Evolutionary conservation across 2,113 vertebrate species (phyloP).

Genomic region (Rousettus leschenaultii): DNA sequence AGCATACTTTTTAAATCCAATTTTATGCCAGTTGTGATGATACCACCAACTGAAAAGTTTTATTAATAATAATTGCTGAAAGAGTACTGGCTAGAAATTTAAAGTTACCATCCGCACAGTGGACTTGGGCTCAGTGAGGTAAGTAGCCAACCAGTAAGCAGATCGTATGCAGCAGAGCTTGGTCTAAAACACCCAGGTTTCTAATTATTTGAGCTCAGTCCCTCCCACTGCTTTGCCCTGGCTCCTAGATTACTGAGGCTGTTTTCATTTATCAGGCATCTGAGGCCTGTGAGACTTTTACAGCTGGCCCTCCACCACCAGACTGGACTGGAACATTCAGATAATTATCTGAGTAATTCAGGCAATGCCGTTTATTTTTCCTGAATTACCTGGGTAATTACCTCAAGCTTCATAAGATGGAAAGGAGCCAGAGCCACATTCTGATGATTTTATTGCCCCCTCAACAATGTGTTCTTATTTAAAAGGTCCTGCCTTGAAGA

Average conservation of each 20-base stretch:
- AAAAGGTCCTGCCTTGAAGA: conserved; percentile 22
- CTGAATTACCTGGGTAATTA: conserved; percentile 74
- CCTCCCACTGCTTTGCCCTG: not conserved
- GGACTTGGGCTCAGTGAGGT: not conserved
- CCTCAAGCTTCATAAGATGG: conserved; percentile 59
- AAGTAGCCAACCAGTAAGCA: not conserved
- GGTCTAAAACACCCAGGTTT: not conserved
- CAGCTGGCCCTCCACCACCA: conserved; percentile 21
- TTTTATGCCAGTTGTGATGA: not conserved
- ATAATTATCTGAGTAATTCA: conserved; percentile 72
- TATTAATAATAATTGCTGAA: not conserved
- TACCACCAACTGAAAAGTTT: not conserved
- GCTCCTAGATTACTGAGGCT: conserved; percentile 30
- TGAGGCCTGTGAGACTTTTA: conserved; percentile 5
- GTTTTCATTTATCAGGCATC: conserved; percentile 59
- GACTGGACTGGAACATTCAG: conserved; percentile 32
- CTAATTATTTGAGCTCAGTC: not conserved
- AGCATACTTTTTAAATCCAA: not conserved
- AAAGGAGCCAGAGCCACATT: conserved; percentile 63
- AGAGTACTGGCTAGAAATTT: not conserved
- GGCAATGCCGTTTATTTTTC: conserved; percentile 67
- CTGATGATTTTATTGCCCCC: conserved; percentile 56
- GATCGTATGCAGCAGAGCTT: not conserved
- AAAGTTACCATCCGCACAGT: not conserved
- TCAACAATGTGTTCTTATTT: conserved; percentile 11